Conservation (phyloP, 2,888 invertebrate species). For the Fissipunctia ypsillon region DNA sequence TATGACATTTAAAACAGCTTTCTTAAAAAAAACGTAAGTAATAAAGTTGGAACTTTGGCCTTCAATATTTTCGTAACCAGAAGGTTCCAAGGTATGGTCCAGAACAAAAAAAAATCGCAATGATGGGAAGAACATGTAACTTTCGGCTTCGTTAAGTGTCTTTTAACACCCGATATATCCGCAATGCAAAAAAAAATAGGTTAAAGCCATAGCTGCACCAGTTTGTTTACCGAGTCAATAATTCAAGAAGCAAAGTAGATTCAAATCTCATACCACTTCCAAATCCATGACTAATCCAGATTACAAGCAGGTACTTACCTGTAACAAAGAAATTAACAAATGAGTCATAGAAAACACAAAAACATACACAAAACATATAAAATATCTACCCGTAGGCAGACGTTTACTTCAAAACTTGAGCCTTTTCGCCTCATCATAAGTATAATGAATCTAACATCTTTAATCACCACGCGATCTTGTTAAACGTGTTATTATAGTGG, state of each 20-base stretch:
- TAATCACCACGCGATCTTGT: not conserved
- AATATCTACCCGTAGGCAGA: not conserved
- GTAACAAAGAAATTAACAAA: constrained; percentile 70
- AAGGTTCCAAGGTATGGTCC: too few species aligned
- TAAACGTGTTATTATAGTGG: not conserved
- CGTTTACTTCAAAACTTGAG: not conserved
- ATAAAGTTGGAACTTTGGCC: too few species aligned
- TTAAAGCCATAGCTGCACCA: not conserved
- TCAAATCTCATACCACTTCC: constrained; percentile 8
- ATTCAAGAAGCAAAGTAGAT: too few species aligned
- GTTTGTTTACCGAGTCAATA: not conserved
- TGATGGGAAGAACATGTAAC: too few species aligned
- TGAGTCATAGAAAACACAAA: constrained; percentile 21
- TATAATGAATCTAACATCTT: not conserved
- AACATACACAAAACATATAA: not conserved
- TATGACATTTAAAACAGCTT: too few species aligned
- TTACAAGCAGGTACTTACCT: constrained; percentile 73
- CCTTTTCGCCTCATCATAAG: not conserved
- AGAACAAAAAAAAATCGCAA: too few species aligned
- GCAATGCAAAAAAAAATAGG: not conserved
- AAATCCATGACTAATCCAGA: not conserved
- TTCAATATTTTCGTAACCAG: too few species aligned
- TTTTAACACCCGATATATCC: too few species aligned
- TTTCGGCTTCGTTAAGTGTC: too few species aligned
- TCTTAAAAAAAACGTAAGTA: too few species aligned